Evolutionary conservation across 2,797 vertebrate genomes (phyloP).

Genomic region (Falco peregrinus): DNA sequence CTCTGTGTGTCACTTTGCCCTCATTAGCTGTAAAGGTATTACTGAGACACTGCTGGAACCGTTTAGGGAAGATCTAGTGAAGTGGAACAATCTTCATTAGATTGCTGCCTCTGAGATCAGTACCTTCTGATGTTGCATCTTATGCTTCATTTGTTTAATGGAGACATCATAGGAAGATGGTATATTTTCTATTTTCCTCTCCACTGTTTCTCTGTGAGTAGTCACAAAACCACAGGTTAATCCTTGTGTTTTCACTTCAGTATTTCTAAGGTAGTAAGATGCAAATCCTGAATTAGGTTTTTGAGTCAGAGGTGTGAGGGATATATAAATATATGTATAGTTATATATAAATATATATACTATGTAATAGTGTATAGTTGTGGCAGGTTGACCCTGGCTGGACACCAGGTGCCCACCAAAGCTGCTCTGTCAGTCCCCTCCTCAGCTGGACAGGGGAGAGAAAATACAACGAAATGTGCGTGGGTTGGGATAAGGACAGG

Average conservation of each 20-base stretch:
- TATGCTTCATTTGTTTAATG: not conserved
- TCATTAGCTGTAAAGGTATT: not conserved
- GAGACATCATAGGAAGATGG: not conserved
- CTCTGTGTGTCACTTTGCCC: not conserved
- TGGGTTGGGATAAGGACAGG: too few relatives aligned
- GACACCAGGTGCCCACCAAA: fast-evolving
- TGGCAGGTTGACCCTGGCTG: not conserved
- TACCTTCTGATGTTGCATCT: not conserved
- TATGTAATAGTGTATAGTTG: not conserved
- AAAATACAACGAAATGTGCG: too few relatives aligned
- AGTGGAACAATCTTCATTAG: not conserved
- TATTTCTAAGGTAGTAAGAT: not conserved
- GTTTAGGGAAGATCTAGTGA: not conserved
- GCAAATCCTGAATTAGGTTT: not conserved
- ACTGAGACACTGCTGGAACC: not conserved
- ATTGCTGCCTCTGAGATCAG: not conserved
- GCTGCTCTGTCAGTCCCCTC: not conserved
- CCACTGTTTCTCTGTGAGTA: not conserved
- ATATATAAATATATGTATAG: too few relatives aligned
- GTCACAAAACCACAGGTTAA: not conserved
- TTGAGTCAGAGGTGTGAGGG: not conserved
- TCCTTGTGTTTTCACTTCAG: not conserved
- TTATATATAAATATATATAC: not conserved
- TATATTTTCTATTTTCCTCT: not conserved
- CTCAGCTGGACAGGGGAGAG: not conserved